Evolutionary conservation across 2,113 vertebrate genomes (phyloP).

Genomic region (Eulemur macaco): DNA sequence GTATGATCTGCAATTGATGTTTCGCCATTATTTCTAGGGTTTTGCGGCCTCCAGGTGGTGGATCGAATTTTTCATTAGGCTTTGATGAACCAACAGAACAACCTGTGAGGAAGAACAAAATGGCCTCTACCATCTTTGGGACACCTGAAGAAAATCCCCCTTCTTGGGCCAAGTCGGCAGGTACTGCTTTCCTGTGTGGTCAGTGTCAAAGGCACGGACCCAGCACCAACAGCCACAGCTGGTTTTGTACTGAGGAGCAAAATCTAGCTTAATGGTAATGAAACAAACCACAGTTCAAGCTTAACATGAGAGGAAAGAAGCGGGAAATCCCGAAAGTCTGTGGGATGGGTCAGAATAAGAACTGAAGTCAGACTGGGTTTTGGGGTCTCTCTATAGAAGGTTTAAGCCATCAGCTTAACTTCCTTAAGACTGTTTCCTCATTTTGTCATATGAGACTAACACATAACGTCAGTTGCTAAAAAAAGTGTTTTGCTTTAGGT

Average conservation of each 20-base stretch:
- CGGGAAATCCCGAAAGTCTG: not conserved
- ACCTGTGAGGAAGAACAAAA: constrained; percentile 91
- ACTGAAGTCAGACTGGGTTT: not conserved
- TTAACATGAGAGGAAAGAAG: not conserved
- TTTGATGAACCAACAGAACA: constrained; percentile 90
- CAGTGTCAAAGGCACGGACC: not conserved
- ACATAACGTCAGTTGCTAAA: not conserved
- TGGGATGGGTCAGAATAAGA: not conserved
- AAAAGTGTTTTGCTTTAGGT: not conserved
- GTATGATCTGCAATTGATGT: not conserved
- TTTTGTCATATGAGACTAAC: not conserved
- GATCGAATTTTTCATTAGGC: constrained; percentile 94
- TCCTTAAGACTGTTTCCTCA: not conserved
- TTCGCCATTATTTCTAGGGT: constrained; percentile 84
- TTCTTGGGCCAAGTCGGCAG: constrained; percentile 84
- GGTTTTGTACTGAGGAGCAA: not conserved
- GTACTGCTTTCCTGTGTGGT: not conserved
- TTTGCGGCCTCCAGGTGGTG: constrained; percentile 95
- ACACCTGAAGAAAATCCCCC: constrained; percentile 92
- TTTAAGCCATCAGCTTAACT: not conserved
- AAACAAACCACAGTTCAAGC: not conserved
- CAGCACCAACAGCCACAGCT: not conserved
- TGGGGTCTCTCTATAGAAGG: not conserved
- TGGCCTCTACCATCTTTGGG: constrained; percentile 97
- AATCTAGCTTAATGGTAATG: not conserved